A percentile compares a stretch with the other conserved stretches of the same genome.
These are phyloP conservation scores for Teinopalpus imperialis DNA, from an alignment of 2,888 invertebrate species.

Conservation along the genomic window DNA sequence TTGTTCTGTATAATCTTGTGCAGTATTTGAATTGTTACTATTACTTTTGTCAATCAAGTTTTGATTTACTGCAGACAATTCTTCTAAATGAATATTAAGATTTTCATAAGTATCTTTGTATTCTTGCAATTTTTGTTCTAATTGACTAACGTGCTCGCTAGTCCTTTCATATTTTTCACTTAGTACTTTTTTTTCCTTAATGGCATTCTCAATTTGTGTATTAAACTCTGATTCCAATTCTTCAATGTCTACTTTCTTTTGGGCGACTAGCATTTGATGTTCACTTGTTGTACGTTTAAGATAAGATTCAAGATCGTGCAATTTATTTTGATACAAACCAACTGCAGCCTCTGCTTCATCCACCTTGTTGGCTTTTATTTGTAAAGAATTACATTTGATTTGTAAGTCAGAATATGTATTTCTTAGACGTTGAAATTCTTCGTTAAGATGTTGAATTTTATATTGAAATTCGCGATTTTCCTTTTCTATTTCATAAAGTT, in stretches of 20 bases:
- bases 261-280: conserved; percentile 60
- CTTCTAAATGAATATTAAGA: conserved; percentile 54
- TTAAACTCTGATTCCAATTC: conserved; percentile 72
- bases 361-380: conserved; percentile 57
- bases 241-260: conserved; percentile 68
- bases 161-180: conserved; percentile 72
- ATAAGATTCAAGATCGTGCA: conserved; percentile 68
- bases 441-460: conserved; percentile 75
- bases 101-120: conserved; percentile 56
- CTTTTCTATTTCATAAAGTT: conserved; percentile 81
- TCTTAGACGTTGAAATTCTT: conserved; percentile 76
- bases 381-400: conserved; percentile 57
- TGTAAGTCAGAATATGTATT: conserved; percentile 65
- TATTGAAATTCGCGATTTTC: conserved; percentile 80
- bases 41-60: conserved; percentile 48
- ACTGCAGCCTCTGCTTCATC: conserved; percentile 54
- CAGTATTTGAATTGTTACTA: conserved; percentile 35
- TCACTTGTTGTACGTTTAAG: conserved; percentile 56
- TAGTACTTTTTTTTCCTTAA: conserved; percentile 73
- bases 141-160: conserved; percentile 68
- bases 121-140: conserved; percentile 60
- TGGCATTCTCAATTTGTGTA: conserved; percentile 65
- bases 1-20: conserved; percentile 72
- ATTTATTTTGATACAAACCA: conserved; percentile 54
- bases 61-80: conserved; percentile 57